Evolutionary conservation across 1,140 invertebrate species (phyloP), one percentile per base, ranked within the genome.

Genomic region (Homalodisca vitripennis): DNA sequence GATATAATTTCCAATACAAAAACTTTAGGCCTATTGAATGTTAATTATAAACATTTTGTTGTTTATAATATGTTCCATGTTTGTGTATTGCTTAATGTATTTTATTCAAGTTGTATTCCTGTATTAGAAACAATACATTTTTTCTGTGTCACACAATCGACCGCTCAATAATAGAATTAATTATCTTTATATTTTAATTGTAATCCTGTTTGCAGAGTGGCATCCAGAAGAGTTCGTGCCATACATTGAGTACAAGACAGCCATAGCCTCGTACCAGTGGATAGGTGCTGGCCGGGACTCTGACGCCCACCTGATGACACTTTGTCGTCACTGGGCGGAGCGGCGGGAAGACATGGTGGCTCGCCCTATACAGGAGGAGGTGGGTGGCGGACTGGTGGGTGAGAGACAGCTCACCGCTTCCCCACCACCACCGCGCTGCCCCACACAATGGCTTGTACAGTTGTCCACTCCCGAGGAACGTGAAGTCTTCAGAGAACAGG

Each of bases 261-360:
- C 82, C 69, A 71, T 85, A 68, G 79, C 88, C 77, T 84, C 88
- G 67, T 98, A 95, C 80, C 92, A 95, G 73, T 98, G 95, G 95
- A 98, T 97, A 66, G 95, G 94, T 0, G 92, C 92, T n/a, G 94
- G 95, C 0, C 84, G 95, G 30, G 95, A 98, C 78, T 90, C 91
- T 1, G 95, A 98, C 82, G 85, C 87, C 13, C 85, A 92, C 32
- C 80, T 98, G 1, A 79, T 84, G 2, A 81, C 87, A 3, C 79
- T 97, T 22, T 95, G 90, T 76, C 84, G 87, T 60, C 85, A 86
- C 71, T 95, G 93, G 92, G 74, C 92, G 67, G 82, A 88, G 53
- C 84, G 85, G 65, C 83, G 84, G 72, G 84, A 84, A 66, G 76
- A 82, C 73, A 73, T 80, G 66, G 74, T 79, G 68, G 65, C 66